Base-by-base conservation (phyloP, 2,888 invertebrate genomes). In the Myathropa florea region DNA sequence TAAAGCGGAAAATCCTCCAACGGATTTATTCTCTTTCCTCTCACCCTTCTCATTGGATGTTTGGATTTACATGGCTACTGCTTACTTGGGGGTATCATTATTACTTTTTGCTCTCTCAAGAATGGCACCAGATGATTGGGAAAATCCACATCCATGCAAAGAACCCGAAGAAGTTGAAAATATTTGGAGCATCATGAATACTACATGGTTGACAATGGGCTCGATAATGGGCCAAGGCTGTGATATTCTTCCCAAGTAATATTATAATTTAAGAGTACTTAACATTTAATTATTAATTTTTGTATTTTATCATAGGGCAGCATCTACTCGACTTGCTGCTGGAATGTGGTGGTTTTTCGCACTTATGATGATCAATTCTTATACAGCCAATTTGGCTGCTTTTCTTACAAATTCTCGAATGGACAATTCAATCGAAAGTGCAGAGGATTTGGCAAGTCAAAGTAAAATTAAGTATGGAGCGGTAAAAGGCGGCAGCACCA, bases 381-480 rank as follows among this genome's bases (percentile, higher is more conserved):
- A 98, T 92, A 98, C 98, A 1, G 98, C 98, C 59, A 98, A 98
- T 92, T 94, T 98, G 89, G 98, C 98, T 10, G 98, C 98, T 26
- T 98, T 98, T 91, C 94, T 98, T 4, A 98, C 98, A 0, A 97
- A 96, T 90, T 97, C 97, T 46, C 95, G 97, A 39, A 91, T 92
- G 89, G 92, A 89, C 0, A 91, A 90, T 18, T 97, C 97, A 1
- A 98, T 99, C 83, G 96, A 96, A 91, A 96, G 95, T 90, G 98
- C 97, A 0, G 98, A 98, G 90, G 98, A 98, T 93, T 94, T 99
- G 81, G 97, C 98, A 0, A 95, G 96, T 90, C 99, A 99, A 93
- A 97, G 95, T n/a, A 97, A 97, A 93, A 98, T 99, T 89, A 98
- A 98, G 93, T 99, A 98, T 92, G 99, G 99, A 4, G 96, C 96